Base-by-base conservation (phyloP, 2,113 vertebrate species). In the Andinoacara biseriatus region DNA sequence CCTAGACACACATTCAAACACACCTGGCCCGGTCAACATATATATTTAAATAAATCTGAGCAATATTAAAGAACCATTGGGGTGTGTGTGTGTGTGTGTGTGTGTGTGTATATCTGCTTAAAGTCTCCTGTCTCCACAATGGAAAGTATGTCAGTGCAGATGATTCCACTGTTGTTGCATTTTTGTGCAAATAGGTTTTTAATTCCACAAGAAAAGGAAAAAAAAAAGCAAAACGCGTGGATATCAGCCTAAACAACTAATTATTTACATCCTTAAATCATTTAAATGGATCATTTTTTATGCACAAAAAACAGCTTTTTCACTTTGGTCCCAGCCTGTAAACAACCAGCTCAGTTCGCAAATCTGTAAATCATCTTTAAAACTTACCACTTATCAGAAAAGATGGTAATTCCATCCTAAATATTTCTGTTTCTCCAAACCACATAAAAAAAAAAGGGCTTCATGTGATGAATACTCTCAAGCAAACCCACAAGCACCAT, bases 41-140 rank as follows among this genome's bases (percentile, higher is more conserved):
- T 52, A 81, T 90, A 65, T 86, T 86, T 58, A 81, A 80, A 82
- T 56, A 84, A 90, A 84, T 81, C 52, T 38, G 10, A 20, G 29
- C 0, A 1, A 26, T 35, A 84, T 74, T 58, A 65, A 60, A 52
- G 40, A 84, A 58, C 17, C 46, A 72, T 52, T 78, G 81, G 58
- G 81, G 57, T 76, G 76, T 83, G 54, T 63, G 35, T 35, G 10
- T 31, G 60, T 83, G 15, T 8, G 61, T 72, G 84, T 85, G 74
- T 67, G 52, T 56, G 10, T 56, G 84, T 67, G 13, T 67, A 63
- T 84, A 72, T 78, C 54, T 85, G 24, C 24, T 60, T 67, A 7
- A 20, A 56, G 26, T 26, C 26, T 26, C 26, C 3, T 26, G 26
- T 46, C 33, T 31, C 26, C 33, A 22, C 43, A 49, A 2, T 63